Conservation (phyloP, 2,113 vertebrate species). For the Passer montanus region DNA sequence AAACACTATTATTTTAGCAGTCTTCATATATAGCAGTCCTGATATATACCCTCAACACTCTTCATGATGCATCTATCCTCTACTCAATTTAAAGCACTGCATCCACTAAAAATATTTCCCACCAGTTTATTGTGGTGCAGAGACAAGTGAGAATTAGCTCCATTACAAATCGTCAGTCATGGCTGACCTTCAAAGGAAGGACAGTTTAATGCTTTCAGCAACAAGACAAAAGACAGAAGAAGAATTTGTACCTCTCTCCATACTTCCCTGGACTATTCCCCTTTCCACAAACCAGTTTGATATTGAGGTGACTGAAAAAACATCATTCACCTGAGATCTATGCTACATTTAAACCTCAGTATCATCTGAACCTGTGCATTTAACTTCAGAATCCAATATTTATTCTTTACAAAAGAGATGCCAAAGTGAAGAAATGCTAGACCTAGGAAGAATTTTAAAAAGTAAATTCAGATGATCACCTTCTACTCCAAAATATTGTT, state of each 20-base stretch:
- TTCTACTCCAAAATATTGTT: background rate
- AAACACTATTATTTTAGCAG: background rate
- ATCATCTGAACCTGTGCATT: background rate
- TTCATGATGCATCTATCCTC: background rate
- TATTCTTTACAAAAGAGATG: background rate
- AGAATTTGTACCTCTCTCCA: background rate
- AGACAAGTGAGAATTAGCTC: background rate
- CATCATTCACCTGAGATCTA: background rate
- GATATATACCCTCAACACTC: accelerated
- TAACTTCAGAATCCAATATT: background rate
- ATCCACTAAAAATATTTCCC: background rate
- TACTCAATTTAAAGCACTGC: background rate
- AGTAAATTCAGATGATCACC: background rate
- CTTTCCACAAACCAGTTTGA: background rate
- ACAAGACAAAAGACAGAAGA: background rate
- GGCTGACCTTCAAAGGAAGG: background rate
- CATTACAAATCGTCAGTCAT: background rate
- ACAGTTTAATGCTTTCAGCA: constrained; percentile 1
- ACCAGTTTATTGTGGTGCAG: background rate
- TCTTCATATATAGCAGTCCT: background rate
- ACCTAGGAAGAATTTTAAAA: background rate
- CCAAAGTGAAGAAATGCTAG: background rate
- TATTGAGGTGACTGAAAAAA: background rate
- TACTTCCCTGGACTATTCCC: background rate
- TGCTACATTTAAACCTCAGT: background rate